These are phyloP conservation scores for Sussaba pulchella DNA, from an alignment of 2,888 invertebrate genomes.

Conservation along the genomic window DNA sequence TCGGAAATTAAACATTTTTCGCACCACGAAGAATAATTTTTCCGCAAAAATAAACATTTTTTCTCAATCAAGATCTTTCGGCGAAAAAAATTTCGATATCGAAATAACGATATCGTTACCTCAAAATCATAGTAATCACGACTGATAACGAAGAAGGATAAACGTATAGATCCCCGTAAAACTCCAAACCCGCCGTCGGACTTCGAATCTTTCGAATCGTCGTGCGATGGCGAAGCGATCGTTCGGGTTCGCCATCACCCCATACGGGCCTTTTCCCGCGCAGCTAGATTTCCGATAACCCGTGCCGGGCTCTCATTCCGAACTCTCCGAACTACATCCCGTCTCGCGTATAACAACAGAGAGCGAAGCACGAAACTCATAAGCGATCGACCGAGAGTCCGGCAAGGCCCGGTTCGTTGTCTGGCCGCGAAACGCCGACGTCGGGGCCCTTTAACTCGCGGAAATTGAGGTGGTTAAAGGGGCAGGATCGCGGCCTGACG, in stretches of 20 bases:
- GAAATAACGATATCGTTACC: no score
- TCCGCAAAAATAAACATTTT: no score
- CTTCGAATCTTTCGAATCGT: no score
- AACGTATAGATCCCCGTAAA: neutral
- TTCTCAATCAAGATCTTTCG: no score
- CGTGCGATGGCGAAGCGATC: no score
- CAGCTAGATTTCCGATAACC: slow-evolving; percentile 73
- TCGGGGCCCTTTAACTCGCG: slow-evolving; percentile 58
- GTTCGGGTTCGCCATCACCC: no score
- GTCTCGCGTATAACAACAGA: slow-evolving; percentile 57
- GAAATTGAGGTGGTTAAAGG: slow-evolving; percentile 68
- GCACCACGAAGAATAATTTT: no score
- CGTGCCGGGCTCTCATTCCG: slow-evolving; percentile 36
- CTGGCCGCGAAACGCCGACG: slow-evolving; percentile 27
- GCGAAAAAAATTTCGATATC: neutral
- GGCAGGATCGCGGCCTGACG: slow-evolving; percentile 56
- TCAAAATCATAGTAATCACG: no score
- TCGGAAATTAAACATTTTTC: no score
- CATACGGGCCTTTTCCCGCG: slow-evolving; percentile 71
- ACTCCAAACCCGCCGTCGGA: no score
- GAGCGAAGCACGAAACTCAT: slow-evolving; percentile 20
- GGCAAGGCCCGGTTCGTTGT: slow-evolving; percentile 22
- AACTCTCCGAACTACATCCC: slow-evolving; percentile 57
- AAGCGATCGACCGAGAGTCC: slow-evolving; percentile 37
- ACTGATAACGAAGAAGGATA: neutral